Percentiles rank a stretch among this genome's conserved stretches.
Evolutionary conservation across 2,797 vertebrate genomes (phyloP).

Genomic region (Danio tinwini): DNA sequence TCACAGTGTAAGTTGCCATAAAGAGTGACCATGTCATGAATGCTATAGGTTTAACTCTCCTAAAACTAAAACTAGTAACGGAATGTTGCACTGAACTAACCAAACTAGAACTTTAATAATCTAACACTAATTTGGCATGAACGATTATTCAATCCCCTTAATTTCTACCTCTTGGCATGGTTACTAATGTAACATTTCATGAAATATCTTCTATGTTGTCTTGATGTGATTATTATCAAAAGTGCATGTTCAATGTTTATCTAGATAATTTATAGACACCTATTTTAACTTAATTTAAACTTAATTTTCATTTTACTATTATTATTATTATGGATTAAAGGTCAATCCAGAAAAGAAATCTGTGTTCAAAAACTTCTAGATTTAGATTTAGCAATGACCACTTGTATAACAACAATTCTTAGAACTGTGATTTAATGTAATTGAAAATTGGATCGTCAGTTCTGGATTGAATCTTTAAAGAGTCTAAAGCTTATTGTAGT

Average conservation of each 20-base stretch:
- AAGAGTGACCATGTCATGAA: slow-evolving; percentile 8
- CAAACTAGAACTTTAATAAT: slow-evolving; percentile 1
- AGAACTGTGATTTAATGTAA: background rate
- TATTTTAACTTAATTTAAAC: background rate
- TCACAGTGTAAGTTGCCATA: slow-evolving; percentile 32
- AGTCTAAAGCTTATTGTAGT: background rate
- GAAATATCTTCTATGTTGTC: background rate
- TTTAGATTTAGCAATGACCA: background rate
- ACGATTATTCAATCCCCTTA: background rate
- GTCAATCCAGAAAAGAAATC: slow-evolving; percentile 8
- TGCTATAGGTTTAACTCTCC: background rate
- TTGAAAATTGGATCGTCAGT: background rate
- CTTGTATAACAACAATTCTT: background rate
- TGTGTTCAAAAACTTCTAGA: background rate
- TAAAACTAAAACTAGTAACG: background rate
- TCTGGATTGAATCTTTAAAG: slow-evolving; percentile 35
- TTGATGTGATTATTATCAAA: slow-evolving; percentile 1
- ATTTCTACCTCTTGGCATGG: slow-evolving; percentile 12
- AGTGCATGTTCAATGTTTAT: slow-evolving; percentile 28
- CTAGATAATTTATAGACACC: background rate
- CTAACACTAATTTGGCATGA: slow-evolving; percentile 1
- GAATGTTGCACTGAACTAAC: background rate
- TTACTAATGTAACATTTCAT: background rate
- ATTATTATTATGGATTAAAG: background rate
- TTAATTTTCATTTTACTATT: background rate